Conservation (phyloP, 23 tunicate species). For the Phallusia fumigata region DNA sequence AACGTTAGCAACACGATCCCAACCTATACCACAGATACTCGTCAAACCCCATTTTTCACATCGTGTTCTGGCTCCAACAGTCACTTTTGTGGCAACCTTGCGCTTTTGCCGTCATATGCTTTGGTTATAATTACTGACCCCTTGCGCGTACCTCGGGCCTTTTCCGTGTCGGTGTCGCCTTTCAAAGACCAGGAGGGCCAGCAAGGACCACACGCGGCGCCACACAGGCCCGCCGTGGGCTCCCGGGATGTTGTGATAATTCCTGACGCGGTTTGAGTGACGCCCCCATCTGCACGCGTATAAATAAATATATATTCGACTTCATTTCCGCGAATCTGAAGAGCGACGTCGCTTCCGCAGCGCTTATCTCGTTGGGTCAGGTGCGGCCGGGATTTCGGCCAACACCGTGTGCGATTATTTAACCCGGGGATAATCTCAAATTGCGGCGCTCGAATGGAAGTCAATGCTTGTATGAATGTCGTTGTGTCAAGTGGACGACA, state of each 20-base stretch:
- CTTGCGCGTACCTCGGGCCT: not conserved
- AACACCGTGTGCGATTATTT: not conserved
- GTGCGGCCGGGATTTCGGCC: not conserved
- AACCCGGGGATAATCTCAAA: not conserved
- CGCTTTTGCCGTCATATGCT: no score
- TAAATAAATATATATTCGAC: not conserved
- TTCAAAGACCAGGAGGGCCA: conserved; percentile 1
- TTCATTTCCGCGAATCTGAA: not conserved
- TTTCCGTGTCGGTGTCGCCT: not conserved
- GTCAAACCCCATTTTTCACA: no score
- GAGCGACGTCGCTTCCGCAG: not conserved
- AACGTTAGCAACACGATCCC: no score
- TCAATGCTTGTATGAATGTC: no score
- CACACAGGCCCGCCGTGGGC: not conserved
- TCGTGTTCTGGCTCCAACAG: no score
- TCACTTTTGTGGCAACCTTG: no score
- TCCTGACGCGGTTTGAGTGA: not conserved
- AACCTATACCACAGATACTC: no score
- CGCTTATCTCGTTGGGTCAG: not conserved
- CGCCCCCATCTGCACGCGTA: not conserved
- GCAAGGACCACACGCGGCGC: conserved; percentile 10
- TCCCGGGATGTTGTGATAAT: no score
- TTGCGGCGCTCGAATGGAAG: not conserved
- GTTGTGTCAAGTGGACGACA: not conserved
- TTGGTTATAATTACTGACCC: conserved; percentile 3